phyloP scores from a whole-genome alignment of 2,797 vertebrate genomes.

The Gymnoscopelus braueri region DNA sequence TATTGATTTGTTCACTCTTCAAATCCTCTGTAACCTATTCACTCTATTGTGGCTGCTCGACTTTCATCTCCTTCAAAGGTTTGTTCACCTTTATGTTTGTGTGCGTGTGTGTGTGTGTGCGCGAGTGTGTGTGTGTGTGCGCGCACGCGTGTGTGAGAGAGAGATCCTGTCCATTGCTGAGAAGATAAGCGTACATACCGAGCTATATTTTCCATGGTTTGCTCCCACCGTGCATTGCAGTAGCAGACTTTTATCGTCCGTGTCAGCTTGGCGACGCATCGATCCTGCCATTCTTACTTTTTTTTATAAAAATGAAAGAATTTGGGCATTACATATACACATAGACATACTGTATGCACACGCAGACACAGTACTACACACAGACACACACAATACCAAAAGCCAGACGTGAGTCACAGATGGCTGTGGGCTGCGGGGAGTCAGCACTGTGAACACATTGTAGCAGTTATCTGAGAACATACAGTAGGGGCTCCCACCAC shows the following conservation, averaged over 20 bases:
- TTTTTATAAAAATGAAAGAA: no score
- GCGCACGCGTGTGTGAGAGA: not conserved
- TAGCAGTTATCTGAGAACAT: slow-evolving; percentile 36
- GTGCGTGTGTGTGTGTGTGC: slow-evolving; percentile 1
- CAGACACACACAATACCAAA: slow-evolving; percentile 20
- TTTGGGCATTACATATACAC: no score
- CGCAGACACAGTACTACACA: not conserved
- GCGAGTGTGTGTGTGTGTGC: not conserved
- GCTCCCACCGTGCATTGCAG: no score
- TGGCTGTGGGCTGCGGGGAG: slow-evolving; percentile 31
- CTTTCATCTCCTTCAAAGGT: slow-evolving; percentile 34
- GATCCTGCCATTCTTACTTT: no score
- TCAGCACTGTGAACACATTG: slow-evolving; percentile 22
- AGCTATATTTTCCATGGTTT: no score
- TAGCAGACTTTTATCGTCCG: no score
- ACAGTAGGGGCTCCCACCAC: slow-evolving; percentile 25
- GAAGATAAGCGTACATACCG: not conserved
- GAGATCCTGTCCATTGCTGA: not conserved
- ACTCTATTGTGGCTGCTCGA: not conserved
- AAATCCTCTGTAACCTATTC: slow-evolving; percentile 16
- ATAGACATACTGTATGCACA: not conserved
- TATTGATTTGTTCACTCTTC: slow-evolving; percentile 12
- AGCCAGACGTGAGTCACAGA: slow-evolving; percentile 42
- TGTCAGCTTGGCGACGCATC: no score
- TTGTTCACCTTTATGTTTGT: not conserved